Base-by-base conservation (phyloP, 2,113 vertebrate genomes). In the Copsychus sechellarum region DNA sequence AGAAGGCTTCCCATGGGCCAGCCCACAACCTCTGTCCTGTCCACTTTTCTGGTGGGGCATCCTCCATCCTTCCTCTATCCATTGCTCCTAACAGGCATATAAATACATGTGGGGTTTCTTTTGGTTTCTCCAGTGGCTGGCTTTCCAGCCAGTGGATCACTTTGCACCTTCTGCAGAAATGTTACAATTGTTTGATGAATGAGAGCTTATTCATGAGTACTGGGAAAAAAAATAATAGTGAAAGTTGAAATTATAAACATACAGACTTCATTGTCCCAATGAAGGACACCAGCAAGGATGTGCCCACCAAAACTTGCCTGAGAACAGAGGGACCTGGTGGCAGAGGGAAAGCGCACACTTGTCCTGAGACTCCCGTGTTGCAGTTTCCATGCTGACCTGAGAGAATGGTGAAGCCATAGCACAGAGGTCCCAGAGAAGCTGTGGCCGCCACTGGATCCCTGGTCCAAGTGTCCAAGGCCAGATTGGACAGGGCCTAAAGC, bases 81-180 rank as follows among this genome's bases (percentile, higher is more conserved):
- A 0, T 22, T 50, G 54, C 19, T 78, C 36, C 36, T 12, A 15
- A 47, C 16, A 43, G 26, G 33, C 6, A 3, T 2, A 0, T 34
- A 81, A 74, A 62, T 8, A 38, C 25, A 11, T 8, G 7, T 12
- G 29, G 25, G n/a, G 11, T 36, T 73, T 81, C 38, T 81, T 86
- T 57, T n/a, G 29, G 19, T 42, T 81, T 92, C 62, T 58, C 22
- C 8, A 7, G 40, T 50, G 22, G 17, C 38, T n/a, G 22, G 7
- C 20, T 83, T 65, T 61, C 58, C 33, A 48, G 21, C 25, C 57
- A 33, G 36, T 33, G 74, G 29, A 70, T 36, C 1, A 1, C 94
- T 91, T 65, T 45, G 58, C 25, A 23, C 25, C 5, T 1, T 71
- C 65, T 84, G 84, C 85, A 69, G 81, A 53, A 60, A 36, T 6